Evolutionary conservation across 2,888 invertebrate species (phyloP).

Genomic region (Cordilura impudica): DNA sequence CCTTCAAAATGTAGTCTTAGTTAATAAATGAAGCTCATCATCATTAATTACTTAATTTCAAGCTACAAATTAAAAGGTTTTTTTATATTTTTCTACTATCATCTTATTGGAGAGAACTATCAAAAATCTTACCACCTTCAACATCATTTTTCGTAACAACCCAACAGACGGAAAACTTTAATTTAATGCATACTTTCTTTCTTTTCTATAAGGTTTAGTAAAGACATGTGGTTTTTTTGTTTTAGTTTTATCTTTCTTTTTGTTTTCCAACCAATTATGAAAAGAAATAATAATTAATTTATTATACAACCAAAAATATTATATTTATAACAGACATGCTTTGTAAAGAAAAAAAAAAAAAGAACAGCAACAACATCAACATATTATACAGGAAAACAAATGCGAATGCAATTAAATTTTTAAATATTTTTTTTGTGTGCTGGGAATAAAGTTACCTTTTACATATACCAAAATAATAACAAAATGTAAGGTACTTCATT

Average conservation of each 20-base stretch:
- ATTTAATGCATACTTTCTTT: slow-evolving; percentile 51
- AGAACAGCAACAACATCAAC: neutral
- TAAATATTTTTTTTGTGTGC: slow-evolving; percentile 11
- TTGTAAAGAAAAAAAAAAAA: neutral
- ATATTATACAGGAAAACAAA: slow-evolving; percentile 57
- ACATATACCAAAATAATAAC: neutral
- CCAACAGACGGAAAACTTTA: slow-evolving; percentile 40
- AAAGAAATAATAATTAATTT: slow-evolving; percentile 61
- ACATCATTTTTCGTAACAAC: slow-evolving; percentile 22
- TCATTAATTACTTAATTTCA: slow-evolving; percentile 33
- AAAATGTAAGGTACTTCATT: slow-evolving; percentile 1
- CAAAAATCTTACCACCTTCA: slow-evolving; percentile 6
- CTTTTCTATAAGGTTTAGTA: slow-evolving; percentile 33
- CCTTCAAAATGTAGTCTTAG: slow-evolving; percentile 7
- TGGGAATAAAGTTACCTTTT: slow-evolving; percentile 27
- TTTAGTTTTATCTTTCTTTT: neutral
- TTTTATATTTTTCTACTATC: neutral
- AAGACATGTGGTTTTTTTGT: slow-evolving; percentile 11
- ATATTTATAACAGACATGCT: slow-evolving; percentile 14
- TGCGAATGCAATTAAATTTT: slow-evolving; percentile 51
- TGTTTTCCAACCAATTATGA: slow-evolving; percentile 49
- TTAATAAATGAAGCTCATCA: slow-evolving; percentile 44
- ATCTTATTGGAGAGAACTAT: neutral
- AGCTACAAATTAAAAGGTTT: neutral
- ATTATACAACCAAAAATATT: slow-evolving; percentile 61